phyloP scores from a whole-genome alignment of 2,797 vertebrate genomes.

The Neosalanx taihuensis region DNA sequence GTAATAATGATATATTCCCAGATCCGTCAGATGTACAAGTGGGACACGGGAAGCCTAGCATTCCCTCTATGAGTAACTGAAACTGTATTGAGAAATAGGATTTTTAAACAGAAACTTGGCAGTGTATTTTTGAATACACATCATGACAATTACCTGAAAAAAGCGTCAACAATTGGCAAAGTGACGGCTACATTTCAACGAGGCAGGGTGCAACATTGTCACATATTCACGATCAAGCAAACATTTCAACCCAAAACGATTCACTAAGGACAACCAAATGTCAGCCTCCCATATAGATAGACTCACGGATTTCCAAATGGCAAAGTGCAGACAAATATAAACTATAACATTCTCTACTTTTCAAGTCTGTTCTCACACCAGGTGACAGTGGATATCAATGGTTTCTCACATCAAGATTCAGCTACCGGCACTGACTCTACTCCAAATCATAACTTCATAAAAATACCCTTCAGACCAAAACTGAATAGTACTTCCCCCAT shows the following conservation, averaged over 20 bases:
- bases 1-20: background rate
- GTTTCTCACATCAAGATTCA: slow-evolving; percentile 8
- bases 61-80: background rate
- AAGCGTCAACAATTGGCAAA: slow-evolving; percentile 9
- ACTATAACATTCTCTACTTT: slow-evolving; percentile 8
- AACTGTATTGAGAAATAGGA: background rate
- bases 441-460: slow-evolving; percentile 20
- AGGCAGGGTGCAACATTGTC: slow-evolving; percentile 7
- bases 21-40: background rate
- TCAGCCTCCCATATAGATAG: background rate
- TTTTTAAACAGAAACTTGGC: slow-evolving; percentile 9
- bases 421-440: slow-evolving; percentile 31
- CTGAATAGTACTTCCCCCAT: slow-evolving; percentile 1
- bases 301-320: background rate
- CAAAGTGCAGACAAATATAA: slow-evolving; percentile 11
- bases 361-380: slow-evolving; percentile 6
- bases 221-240: background rate
- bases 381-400: slow-evolving; percentile 7
- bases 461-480: slow-evolving; percentile 9
- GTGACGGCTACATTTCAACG: background rate
- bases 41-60: background rate
- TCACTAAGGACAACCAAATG: background rate
- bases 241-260: background rate
- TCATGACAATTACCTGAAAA: slow-evolving; percentile 5
- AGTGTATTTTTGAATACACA: slow-evolving; percentile 16